Conservation (phyloP, 2,888 invertebrate genomes). For the Cerastoderma edule region DNA sequence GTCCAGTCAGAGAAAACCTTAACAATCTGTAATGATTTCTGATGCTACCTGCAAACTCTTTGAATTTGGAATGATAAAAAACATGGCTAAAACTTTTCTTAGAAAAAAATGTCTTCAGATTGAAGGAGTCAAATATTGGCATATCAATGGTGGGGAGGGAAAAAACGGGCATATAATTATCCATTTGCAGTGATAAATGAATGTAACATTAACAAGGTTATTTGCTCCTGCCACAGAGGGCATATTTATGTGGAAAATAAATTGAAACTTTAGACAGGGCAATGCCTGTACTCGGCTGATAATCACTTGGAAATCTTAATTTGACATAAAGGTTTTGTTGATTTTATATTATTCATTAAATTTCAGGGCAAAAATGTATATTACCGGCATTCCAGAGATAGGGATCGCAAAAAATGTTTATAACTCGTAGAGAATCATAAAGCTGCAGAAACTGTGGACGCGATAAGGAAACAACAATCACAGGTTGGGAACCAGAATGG, state of each 20-base stretch:
- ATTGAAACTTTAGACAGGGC: conserved; percentile 32
- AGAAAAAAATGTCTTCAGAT: no score
- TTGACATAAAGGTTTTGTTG: conserved; percentile 37
- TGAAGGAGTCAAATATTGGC: no score
- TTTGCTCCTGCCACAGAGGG: conserved; percentile 5
- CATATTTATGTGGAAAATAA: conserved; percentile 44
- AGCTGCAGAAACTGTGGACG: conserved; percentile 26
- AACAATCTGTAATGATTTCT: no score
- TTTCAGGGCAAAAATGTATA: conserved; percentile 36
- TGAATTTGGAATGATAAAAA: no score
- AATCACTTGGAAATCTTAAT: conserved; percentile 26
- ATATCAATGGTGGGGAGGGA: no score
- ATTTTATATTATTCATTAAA: conserved; percentile 36
- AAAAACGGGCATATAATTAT: no score
- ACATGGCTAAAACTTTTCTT: no score
- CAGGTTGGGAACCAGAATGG: neutral
- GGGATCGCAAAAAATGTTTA: conserved; percentile 22
- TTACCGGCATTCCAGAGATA: conserved; percentile 34
- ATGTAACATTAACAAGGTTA: conserved; percentile 12
- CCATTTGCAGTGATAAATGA: conserved; percentile 13
- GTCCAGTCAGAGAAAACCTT: no score
- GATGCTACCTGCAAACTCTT: no score
- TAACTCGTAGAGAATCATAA: conserved; percentile 29
- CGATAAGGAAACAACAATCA: conserved; percentile 17
- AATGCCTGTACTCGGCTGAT: conserved; percentile 30